phyloP scores from a whole-genome alignment of 2,888 invertebrate genomes.

The Xestoiulus laeticollis region DNA sequence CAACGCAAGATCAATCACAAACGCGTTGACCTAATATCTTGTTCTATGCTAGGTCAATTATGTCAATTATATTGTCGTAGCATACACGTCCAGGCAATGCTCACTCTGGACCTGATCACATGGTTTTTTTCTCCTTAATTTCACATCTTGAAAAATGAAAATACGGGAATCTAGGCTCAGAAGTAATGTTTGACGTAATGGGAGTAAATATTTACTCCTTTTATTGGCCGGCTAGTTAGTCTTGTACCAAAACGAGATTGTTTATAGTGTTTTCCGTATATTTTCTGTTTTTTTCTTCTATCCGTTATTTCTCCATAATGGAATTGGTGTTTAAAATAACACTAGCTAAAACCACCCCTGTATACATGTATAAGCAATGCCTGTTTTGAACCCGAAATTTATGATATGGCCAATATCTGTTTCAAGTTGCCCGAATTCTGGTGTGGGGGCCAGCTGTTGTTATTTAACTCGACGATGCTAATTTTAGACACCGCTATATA shows the following conservation, averaged over 20 bases:
- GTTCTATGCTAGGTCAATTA: too few species aligned
- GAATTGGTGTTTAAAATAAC: background rate
- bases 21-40: too few species aligned
- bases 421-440: slow-evolving; percentile 18
- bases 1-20: too few species aligned
- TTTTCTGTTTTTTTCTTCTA: background rate
- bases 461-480: slow-evolving; percentile 23
- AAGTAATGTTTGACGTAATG: background rate
- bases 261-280: background rate
- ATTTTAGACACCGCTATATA: background rate
- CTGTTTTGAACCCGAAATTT: background rate
- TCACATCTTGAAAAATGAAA: background rate
- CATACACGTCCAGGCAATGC: background rate
- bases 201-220: slow-evolving; percentile 5
- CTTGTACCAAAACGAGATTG: background rate
- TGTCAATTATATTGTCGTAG: too few species aligned
- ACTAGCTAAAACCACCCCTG: background rate
- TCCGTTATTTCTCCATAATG: slow-evolving; percentile 1
- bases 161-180: background rate
- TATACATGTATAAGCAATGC: background rate
- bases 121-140: background rate
- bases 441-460: slow-evolving; percentile 28
- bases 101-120: background rate
- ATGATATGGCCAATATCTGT: background rate
- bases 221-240: slow-evolving; percentile 6